Evolutionary conservation across 1,140 invertebrate species (phyloP).

Genomic region (Brachionus rubens): DNA sequence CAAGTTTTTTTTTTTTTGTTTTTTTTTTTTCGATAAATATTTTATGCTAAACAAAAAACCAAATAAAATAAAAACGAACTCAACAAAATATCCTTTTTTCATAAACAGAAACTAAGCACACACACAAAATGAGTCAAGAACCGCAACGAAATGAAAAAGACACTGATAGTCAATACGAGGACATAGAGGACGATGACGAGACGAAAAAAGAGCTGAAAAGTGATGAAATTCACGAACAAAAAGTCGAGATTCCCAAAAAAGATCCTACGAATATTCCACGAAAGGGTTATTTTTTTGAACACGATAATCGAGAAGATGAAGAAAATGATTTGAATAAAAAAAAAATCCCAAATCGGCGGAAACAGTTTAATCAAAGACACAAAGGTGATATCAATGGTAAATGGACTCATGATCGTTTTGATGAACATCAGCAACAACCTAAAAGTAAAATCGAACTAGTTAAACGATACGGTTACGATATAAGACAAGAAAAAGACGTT

Average conservation of each 20-base stretch:
- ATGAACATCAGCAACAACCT: constrained; percentile 24
- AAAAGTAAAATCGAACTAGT: constrained; percentile 29
- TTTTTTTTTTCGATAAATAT: too few species aligned
- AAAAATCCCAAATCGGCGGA: neutral
- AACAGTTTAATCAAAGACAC: neutral
- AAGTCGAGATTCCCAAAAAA: neutral
- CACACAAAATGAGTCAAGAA: too few species aligned
- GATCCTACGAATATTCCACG: constrained; percentile 29
- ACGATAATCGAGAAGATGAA: constrained; percentile 43
- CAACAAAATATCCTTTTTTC: too few species aligned
- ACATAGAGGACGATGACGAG: neutral
- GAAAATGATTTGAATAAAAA: neutral
- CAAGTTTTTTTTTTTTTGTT: too few species aligned
- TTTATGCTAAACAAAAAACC: too few species aligned
- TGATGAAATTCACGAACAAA: neutral
- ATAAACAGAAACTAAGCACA: too few species aligned
- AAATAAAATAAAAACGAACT: too few species aligned
- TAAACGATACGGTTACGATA: constrained; percentile 41
- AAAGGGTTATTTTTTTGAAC: constrained; percentile 43
- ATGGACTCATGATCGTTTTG: constrained; percentile 44
- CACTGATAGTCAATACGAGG: neutral
- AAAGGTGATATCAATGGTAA: neutral
- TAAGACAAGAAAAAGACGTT: constrained; percentile 30
- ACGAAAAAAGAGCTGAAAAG: neutral
- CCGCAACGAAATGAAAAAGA: too few species aligned